Percentiles rank a stretch among this genome's conserved stretches.
These are phyloP conservation scores for Bombus huntii DNA, from an alignment of 1,140 invertebrate genomes.

Conservation along the genomic window DNA sequence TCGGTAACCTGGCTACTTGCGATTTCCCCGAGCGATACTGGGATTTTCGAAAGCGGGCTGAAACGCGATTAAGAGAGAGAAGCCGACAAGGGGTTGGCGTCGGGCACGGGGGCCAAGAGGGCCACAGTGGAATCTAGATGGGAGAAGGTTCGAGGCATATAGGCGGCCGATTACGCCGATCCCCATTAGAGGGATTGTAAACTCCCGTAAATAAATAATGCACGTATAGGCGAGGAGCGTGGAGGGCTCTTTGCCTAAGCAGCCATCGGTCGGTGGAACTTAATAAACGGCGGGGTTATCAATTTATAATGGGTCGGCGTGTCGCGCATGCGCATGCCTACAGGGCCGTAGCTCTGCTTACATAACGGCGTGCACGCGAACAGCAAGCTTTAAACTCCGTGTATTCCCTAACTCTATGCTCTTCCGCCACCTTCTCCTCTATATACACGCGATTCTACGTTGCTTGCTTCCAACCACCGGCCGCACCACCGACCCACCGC, in stretches of 20 bases:
- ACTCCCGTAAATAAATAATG: slow-evolving; percentile 82
- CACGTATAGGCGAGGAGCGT: slow-evolving; percentile 73
- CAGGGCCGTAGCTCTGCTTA: slow-evolving; percentile 67
- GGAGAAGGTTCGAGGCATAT: slow-evolving; percentile 59
- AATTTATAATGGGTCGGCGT: slow-evolving; percentile 80
- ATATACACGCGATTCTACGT: slow-evolving; percentile 4
- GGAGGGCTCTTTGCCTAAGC: slow-evolving; percentile 78
- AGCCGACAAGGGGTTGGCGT: neutral
- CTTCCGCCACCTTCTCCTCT: neutral
- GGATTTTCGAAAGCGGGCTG: slow-evolving; percentile 65
- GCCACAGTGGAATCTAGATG: neutral
- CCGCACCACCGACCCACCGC: neutral
- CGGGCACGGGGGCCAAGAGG: slow-evolving; percentile 11
- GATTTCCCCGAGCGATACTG: slow-evolving; percentile 46
- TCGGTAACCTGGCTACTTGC: slow-evolving; percentile 29
- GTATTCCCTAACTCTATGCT: slow-evolving; percentile 53
- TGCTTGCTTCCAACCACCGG: slow-evolving; percentile 2
- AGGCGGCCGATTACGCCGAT: slow-evolving; percentile 77
- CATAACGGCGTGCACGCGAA: slow-evolving; percentile 64
- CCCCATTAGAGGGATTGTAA: slow-evolving; percentile 81
- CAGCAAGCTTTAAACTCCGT: slow-evolving; percentile 68
- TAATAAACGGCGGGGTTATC: slow-evolving; percentile 81
- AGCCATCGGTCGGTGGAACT: slow-evolving; percentile 80
- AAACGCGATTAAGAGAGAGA: slow-evolving; percentile 66
- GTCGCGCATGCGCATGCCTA: slow-evolving; percentile 72